phyloP scores from a whole-genome alignment of 2,888 invertebrate species.

The Lithosia quadra region DNA sequence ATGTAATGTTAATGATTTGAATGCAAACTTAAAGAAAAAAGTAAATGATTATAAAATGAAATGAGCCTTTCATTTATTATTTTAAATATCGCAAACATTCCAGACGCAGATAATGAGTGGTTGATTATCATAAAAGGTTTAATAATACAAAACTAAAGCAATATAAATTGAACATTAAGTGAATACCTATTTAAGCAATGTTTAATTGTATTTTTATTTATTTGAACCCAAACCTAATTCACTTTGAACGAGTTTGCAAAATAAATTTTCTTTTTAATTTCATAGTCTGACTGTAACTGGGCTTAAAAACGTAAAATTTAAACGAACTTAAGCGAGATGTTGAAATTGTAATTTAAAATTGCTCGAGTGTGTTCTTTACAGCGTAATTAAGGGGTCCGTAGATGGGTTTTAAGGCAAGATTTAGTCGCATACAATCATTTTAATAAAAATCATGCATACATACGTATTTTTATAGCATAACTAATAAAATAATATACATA shows the following conservation, averaged over 20 bases:
- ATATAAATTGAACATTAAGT: background rate
- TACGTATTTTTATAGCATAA: no score
- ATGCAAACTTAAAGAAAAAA: no score
- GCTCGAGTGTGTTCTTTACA: constrained; percentile 14
- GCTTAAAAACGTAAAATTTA: constrained; percentile 6
- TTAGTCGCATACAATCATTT: background rate
- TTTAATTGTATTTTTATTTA: background rate
- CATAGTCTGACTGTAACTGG: background rate
- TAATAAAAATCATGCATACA: background rate
- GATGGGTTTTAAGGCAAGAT: constrained; percentile 10
- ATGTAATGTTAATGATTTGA: no score
- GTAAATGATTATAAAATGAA: no score
- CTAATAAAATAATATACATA: no score
- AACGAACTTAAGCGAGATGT: constrained; percentile 12
- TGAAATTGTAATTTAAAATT: constrained; percentile 5
- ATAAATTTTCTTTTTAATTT: constrained; percentile 6
- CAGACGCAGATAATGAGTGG: background rate
- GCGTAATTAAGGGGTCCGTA: constrained; percentile 15
- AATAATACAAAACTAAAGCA: background rate
- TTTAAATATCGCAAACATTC: background rate
- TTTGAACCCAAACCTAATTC: background rate
- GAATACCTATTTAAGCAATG: background rate
- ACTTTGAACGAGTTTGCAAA: background rate
- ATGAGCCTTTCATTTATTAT: background rate
- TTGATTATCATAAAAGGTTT: background rate